Conservation (phyloP, 2,113 vertebrate species). For the Rhabdornis inornatus region DNA sequence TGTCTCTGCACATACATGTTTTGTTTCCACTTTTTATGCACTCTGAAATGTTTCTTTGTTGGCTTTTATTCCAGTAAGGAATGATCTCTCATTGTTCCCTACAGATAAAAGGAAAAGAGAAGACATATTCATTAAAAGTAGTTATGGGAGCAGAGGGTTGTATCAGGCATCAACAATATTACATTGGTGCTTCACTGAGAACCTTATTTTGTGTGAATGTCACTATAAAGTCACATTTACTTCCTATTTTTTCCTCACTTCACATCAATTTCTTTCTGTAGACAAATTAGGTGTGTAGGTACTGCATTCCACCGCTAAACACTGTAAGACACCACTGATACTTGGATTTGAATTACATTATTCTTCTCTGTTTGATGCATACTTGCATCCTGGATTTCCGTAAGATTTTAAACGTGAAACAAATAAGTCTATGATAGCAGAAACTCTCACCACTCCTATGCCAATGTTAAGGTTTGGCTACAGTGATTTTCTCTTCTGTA, state of each 20-base stretch:
- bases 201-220: not conserved
- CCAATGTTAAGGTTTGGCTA: not conserved
- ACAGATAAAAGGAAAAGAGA: not conserved
- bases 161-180: not conserved
- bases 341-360: not conserved
- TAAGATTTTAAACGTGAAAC: not conserved
- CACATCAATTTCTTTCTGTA: not conserved
- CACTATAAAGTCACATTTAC: not conserved
- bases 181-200: not conserved
- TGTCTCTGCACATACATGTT: not conserved
- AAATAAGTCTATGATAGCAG: not conserved
- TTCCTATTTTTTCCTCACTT: not conserved
- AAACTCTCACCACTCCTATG: not conserved
- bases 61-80: not conserved
- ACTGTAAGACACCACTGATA: not conserved
- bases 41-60: not conserved
- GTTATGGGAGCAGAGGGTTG: not conserved
- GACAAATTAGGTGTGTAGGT: not conserved
- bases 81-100: not conserved
- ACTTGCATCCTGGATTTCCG: not conserved
- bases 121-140: not conserved
- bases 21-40: not conserved
- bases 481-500: rapidly evolving
- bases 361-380: not conserved
- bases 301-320: not conserved